Base-by-base conservation (phyloP, 2,113 vertebrate genomes). In the Scatophagus argus region DNA sequence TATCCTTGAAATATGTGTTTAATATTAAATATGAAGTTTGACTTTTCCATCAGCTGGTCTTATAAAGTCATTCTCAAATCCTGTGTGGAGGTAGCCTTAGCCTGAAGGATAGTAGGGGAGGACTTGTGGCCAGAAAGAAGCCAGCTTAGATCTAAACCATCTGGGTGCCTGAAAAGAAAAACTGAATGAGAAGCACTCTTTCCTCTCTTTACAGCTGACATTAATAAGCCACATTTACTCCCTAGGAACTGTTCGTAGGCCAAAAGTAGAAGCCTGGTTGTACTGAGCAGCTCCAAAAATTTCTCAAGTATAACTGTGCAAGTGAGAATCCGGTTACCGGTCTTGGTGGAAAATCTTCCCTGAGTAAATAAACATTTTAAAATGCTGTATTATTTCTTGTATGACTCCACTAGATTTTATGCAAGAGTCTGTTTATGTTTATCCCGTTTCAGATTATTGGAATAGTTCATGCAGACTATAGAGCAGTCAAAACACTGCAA, bases 221-320 rank as follows among this genome's bases (percentile, higher is more conserved):
- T 82, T 79, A 81, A 88, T 85, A 83, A 88, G 52, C 7, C 27
- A 41, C 51, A 34, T 84, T 87, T 74, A 46, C 80, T 87, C 54
- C 71, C 3, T 8, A 69, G 41, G 68, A 79, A 52, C 79, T 46
- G 47, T 68, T 85, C 71, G 58, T 23, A 34, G 29, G 82, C 74
- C 75, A 83, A 7, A 69, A 61, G 47, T 55, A 70, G 63, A 54
- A 41, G 51, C 13, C 58, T 70, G 36, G 25, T 32, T 69, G 51
- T 27, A 21, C 27, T 31, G 70, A 79, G 55, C 41, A 23, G 55
- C 47, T 67, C 69, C 67, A 47, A 58, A 82, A 65, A 11, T 11
- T 7, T 14, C 54, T 64, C 41, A 46, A 27, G 49, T 49, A 39
- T 55, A 66, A 72, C 76, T 39, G 39, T 6, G 21, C 39, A 21